Evolutionary conservation across 2,797 vertebrate species (phyloP).

Genomic region (Smutsia gigantea): DNA sequence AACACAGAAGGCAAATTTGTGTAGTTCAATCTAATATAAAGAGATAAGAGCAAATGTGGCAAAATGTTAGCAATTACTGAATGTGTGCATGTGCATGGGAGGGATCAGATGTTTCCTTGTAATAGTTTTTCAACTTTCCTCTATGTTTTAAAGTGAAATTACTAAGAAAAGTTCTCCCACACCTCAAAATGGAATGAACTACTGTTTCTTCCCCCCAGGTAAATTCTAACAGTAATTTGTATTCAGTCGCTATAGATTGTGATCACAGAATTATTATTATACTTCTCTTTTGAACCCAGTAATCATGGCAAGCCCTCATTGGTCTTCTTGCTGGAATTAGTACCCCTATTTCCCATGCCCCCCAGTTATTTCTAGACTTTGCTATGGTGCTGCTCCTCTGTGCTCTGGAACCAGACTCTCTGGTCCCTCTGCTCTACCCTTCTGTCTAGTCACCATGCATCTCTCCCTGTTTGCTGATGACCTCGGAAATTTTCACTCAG

Average conservation of each 20-base stretch:
- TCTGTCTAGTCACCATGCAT: not conserved
- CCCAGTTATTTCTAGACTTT: slow-evolving; percentile 4
- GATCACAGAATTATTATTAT: not conserved
- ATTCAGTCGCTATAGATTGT: not conserved
- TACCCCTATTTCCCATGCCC: not conserved
- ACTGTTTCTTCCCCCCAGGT: not conserved
- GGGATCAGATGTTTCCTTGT: not conserved
- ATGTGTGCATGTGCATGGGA: not conserved
- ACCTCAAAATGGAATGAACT: not conserved
- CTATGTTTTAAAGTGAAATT: not conserved
- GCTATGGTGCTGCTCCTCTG: not conserved
- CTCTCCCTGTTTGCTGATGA: not conserved
- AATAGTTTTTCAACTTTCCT: not conserved
- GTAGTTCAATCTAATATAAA: not conserved
- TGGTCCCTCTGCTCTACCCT: not conserved
- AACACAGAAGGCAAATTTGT: not conserved
- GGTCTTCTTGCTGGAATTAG: not conserved
- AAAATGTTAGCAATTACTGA: not conserved
- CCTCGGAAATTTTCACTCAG: not conserved
- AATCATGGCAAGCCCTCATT: not conserved
- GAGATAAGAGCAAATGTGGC: not conserved
- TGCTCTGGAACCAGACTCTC: not conserved
- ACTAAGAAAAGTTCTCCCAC: not conserved
- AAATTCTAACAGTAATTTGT: not conserved
- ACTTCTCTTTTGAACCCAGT: not conserved